Evolutionary conservation across 1,140 invertebrate genomes (phyloP).

Genomic region (Coenobita brevimanus): DNA sequence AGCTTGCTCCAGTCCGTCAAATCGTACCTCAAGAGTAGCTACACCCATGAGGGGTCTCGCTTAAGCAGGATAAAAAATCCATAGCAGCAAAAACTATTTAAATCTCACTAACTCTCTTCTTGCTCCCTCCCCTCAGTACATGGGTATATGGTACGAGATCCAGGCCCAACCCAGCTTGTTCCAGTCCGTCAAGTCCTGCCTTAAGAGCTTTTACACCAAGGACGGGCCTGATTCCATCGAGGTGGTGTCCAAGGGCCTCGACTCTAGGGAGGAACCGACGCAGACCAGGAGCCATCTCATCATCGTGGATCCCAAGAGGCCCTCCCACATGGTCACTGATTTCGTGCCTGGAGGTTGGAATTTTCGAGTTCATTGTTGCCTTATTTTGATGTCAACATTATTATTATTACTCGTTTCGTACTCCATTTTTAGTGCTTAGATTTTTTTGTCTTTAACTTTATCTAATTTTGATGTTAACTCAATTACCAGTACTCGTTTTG

Average conservation of each 20-base stretch:
- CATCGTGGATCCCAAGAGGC: conserved; percentile 19
- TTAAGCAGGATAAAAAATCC: too few species aligned
- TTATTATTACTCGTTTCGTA: too few species aligned
- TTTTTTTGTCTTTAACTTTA: too few species aligned
- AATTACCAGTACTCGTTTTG: too few species aligned
- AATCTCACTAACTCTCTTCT: too few species aligned
- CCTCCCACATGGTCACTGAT: conserved; percentile 25
- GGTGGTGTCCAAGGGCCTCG: conserved; percentile 13
- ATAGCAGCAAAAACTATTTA: too few species aligned
- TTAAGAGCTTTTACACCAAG: neutral
- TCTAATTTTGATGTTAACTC: too few species aligned
- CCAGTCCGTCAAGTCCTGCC: conserved; percentile 27
- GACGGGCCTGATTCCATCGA: neutral
- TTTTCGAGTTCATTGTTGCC: too few species aligned
- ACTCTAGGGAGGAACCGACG: neutral
- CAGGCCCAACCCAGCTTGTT: conserved; percentile 39
- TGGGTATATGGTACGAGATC: conserved; percentile 35
- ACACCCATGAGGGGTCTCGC: neutral
- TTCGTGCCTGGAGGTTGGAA: conserved; percentile 24
- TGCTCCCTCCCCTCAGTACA: neutral
- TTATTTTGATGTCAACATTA: too few species aligned
- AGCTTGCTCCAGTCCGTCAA: conserved; percentile 25
- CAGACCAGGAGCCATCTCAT: neutral
- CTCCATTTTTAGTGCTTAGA: too few species aligned
- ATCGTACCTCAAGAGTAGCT: neutral